phyloP scores from a whole-genome alignment of 53 echinoderm and acorn worm species.

The Patiria pectinifera region DNA sequence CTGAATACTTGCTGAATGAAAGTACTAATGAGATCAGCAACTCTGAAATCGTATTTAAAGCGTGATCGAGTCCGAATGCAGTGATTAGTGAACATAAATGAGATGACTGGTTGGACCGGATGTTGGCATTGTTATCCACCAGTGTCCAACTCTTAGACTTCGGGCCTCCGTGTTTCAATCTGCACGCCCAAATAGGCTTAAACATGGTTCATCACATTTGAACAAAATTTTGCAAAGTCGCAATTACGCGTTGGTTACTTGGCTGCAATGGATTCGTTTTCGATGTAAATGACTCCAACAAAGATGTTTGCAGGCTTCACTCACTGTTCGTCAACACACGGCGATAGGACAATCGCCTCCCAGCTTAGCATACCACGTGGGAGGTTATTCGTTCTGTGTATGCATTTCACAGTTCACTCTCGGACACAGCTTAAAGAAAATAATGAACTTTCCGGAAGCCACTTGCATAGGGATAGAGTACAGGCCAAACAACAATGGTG shows the following conservation, averaged over 20 bases:
- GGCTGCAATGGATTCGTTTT: slow-evolving; percentile 46
- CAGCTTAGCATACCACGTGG: not conserved
- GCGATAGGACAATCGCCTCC: not conserved
- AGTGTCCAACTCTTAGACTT: slow-evolving; percentile 24
- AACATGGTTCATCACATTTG: slow-evolving; percentile 43
- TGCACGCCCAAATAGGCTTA: slow-evolving; percentile 47
- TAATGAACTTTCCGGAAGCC: too few species aligned
- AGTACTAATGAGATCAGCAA: slow-evolving; percentile 40
- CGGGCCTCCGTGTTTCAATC: not conserved
- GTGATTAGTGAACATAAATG: slow-evolving; percentile 26
- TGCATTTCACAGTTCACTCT: slow-evolving; percentile 4
- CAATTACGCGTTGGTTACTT: slow-evolving; percentile 43
- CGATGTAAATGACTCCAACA: slow-evolving; percentile 13
- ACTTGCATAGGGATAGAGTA: too few species aligned
- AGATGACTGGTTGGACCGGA: slow-evolving; percentile 19
- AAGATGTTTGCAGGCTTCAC: slow-evolving; percentile 43
- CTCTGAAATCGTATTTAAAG: slow-evolving; percentile 41
- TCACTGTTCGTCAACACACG: not conserved
- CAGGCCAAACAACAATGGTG: too few species aligned
- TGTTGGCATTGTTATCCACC: slow-evolving; percentile 2
- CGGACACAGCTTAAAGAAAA: not conserved
- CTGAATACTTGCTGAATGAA: slow-evolving; percentile 22
- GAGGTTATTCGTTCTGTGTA: not conserved
- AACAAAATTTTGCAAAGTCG: slow-evolving; percentile 34
- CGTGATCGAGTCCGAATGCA: slow-evolving; percentile 37